A percentile compares a stretch with the other conserved stretches of the same genome.
Evolutionary conservation across 2,797 vertebrate genomes (phyloP).

Genomic region (Thaleichthys pacificus): DNA sequence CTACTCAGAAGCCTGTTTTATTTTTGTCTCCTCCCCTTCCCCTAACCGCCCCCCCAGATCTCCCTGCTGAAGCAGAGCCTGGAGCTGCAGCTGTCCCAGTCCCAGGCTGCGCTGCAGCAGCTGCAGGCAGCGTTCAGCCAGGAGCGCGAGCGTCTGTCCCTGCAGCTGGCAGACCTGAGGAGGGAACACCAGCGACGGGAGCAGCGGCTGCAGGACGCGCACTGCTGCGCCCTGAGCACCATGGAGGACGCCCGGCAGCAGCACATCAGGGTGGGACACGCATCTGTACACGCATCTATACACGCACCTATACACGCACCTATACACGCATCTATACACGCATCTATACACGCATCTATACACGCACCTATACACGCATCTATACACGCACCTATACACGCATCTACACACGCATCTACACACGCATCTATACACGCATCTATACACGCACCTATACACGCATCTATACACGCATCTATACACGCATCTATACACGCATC

Average conservation of each 20-base stretch:
- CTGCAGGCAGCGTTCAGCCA: constrained; percentile 94
- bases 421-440: constrained; percentile 1
- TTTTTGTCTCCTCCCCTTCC: not conserved
- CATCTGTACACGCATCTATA: not conserved
- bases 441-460: not conserved
- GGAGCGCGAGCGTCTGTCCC: constrained; percentile 93
- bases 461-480: not conserved
- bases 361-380: not conserved
- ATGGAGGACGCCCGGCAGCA: constrained; percentile 93
- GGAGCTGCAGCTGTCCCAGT: constrained; percentile 96
- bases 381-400: not conserved
- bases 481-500: not conserved
- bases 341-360: constrained; percentile 1
- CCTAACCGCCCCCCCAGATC: constrained; percentile 74
- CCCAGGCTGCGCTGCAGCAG: constrained; percentile 92
- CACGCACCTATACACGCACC: not conserved
- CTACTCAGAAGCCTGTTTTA: not conserved
- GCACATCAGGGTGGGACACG: constrained; percentile 82
- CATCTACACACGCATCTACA: not conserved
- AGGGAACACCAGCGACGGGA: constrained; percentile 92
- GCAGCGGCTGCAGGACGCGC: constrained; percentile 90
- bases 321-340: constrained; percentile 5
- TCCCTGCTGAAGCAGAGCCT: constrained; percentile 95
- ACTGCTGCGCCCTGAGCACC: constrained; percentile 90
- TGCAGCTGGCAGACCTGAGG: constrained; percentile 92